Evolutionary conservation across 2,113 vertebrate species (phyloP).

Genomic region (Uropsilus gracilis): DNA sequence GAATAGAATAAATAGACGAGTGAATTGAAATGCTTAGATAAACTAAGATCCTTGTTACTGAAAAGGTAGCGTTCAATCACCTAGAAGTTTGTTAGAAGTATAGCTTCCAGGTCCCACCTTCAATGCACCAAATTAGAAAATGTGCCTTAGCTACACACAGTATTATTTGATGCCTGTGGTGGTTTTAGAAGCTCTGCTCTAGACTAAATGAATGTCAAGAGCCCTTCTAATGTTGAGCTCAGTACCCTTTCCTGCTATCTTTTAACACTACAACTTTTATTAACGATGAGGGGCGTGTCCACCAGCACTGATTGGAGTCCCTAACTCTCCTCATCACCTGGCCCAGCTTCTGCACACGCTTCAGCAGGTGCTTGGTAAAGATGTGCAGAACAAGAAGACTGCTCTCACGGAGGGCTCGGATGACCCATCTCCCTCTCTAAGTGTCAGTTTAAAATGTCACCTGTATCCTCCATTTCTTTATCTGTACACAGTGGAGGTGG

Average conservation of each 20-base stretch:
- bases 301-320: background rate
- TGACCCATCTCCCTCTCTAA: background rate
- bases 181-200: background rate
- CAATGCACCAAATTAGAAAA: background rate
- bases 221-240: background rate
- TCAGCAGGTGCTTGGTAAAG: background rate
- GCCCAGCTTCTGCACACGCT: background rate
- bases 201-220: background rate
- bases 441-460: background rate
- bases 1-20: background rate
- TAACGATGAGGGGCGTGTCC: background rate
- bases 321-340: background rate
- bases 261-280: background rate
- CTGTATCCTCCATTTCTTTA: background rate
- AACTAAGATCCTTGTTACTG: background rate
- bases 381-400: too few relatives aligned
- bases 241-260: background rate
- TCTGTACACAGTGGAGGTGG: too few relatives aligned
- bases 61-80: background rate
- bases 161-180: background rate
- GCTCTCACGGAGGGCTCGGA: too few relatives aligned
- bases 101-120: background rate
- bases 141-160: background rate
- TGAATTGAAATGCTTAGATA: background rate
- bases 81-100: background rate